Evolutionary conservation across 2,113 vertebrate genomes (phyloP).

Genomic region (Laterallus jamaicensis): DNA sequence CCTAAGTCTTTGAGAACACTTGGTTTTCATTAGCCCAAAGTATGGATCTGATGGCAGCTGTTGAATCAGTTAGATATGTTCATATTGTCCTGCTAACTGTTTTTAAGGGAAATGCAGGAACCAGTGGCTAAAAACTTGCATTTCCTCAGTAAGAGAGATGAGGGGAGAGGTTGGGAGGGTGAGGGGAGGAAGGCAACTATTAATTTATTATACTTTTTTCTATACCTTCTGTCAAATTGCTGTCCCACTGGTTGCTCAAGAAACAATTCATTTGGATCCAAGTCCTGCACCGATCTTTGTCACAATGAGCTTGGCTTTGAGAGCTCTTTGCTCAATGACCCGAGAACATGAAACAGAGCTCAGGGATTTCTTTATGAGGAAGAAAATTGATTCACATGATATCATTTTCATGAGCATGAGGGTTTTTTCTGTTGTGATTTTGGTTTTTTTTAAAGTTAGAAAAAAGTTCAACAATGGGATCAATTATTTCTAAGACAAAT

Average conservation of each 20-base stretch:
- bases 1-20: conserved; percentile 43
- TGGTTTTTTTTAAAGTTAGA: neutral
- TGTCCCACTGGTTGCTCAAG: neutral
- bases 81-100: neutral
- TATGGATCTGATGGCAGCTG: conserved; percentile 9
- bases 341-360: neutral
- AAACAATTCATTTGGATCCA: neutral
- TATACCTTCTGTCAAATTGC: neutral
- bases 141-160: neutral
- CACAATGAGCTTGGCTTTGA: neutral
- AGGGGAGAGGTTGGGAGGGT: too few relatives aligned
- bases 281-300: neutral
- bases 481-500: neutral
- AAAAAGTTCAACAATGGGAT: neutral
- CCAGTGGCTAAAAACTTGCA: neutral
- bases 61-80: conserved; percentile 5
- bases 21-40: conserved; percentile 57
- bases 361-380: neutral
- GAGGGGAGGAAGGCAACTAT: neutral
- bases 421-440: neutral
- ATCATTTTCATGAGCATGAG: neutral
- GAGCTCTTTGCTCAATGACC: neutral
- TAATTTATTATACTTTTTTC: neutral
- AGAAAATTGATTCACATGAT: neutral
- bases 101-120: neutral